Evolutionary conservation across 2,113 vertebrate species (phyloP), one percentile per base, ranked within the genome.

Genomic region (Centropus unirufus): DNA sequence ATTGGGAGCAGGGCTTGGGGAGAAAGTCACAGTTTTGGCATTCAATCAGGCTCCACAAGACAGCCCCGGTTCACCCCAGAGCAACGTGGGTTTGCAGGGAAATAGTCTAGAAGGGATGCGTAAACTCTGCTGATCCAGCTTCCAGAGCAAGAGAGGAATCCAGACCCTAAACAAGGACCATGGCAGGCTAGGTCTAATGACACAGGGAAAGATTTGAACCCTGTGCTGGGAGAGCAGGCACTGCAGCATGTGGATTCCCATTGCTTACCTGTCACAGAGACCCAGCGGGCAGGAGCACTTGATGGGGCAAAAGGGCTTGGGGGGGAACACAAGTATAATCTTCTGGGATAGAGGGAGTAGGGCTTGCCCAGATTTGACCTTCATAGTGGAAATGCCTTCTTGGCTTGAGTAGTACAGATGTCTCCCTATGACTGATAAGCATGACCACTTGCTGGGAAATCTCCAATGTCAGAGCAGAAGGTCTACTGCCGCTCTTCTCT

Each of bases 1-100:
- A 0, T 2, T 6, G 18, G 70, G 27, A 90, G 7, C 11, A 6
- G 36, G 23, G 20, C 16, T 36, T 4, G 32, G 54, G 57, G 23
- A 69, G 32, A 70, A 52, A 29, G 44, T 20, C 24, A 14, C 30
- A 2, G 32, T 44, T 57, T 29, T 68, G 54, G 42, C 40, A 26
- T 39, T 26, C 49, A 26, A 19, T 13, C 44, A 21, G 39, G 54
- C 26, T 75, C 29, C 75, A 19, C 14, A 11, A 17, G 92, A 67
- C 54, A 51, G 27, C 14, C 55, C 15, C 59, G 55, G 44, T 24
- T 91, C 21, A 1, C 34, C 39, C 14, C 13, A 46, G 44, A 68
- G 29, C 32, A 6, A 0, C 0, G 2, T 11, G 32, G 63, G 44
- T 19, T 64, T 17, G 47, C 67, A 83, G 27, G 39, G 14, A 39